phyloP scores from a whole-genome alignment of 2,797 vertebrate genomes.

The Pitangus sulphuratus region DNA sequence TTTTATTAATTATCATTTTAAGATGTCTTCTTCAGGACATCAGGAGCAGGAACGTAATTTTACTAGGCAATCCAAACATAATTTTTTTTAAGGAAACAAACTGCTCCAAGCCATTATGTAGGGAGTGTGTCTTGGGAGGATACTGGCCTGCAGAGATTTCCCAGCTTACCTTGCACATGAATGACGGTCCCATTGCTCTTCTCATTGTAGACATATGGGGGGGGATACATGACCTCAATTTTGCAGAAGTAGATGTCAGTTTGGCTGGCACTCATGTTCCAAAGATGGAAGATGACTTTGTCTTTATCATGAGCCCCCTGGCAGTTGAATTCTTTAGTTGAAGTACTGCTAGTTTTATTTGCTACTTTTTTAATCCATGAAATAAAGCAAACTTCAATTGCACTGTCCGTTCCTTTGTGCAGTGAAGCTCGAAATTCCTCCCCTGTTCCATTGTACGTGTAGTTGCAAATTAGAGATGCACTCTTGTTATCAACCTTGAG shows the following conservation, averaged over 20 bases:
- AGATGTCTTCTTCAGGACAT: not conserved
- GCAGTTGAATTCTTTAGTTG: conserved; percentile 66
- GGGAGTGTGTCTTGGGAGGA: not conserved
- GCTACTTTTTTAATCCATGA: conserved; percentile 53
- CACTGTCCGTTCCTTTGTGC: conserved; percentile 72
- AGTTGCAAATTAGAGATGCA: conserved; percentile 72
- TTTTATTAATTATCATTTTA: not conserved
- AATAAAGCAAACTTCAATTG: conserved; percentile 68
- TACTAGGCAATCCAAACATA: not conserved
- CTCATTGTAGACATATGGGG: conserved; percentile 74
- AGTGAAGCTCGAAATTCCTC: conserved; percentile 73
- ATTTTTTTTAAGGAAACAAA: not conserved
- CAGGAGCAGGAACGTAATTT: not conserved
- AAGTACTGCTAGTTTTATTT: conserved; percentile 1
- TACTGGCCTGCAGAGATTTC: not conserved
- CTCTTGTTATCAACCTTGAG: conserved; percentile 48
- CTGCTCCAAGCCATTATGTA: not conserved
- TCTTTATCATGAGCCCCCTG: conserved; percentile 41
- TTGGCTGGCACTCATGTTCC: conserved; percentile 69
- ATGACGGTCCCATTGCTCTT: conserved; percentile 77
- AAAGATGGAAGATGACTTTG: conserved; percentile 74
- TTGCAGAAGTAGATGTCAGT: conserved; percentile 83
- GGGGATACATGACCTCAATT: conserved; percentile 77
- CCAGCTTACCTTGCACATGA: conserved; percentile 75
- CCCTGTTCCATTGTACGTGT: conserved; percentile 68